A percentile compares a stretch with the other conserved stretches of the same genome.
Evolutionary conservation across 1,140 invertebrate genomes (phyloP).

Genomic region (Stegodyphus mimosarum): DNA sequence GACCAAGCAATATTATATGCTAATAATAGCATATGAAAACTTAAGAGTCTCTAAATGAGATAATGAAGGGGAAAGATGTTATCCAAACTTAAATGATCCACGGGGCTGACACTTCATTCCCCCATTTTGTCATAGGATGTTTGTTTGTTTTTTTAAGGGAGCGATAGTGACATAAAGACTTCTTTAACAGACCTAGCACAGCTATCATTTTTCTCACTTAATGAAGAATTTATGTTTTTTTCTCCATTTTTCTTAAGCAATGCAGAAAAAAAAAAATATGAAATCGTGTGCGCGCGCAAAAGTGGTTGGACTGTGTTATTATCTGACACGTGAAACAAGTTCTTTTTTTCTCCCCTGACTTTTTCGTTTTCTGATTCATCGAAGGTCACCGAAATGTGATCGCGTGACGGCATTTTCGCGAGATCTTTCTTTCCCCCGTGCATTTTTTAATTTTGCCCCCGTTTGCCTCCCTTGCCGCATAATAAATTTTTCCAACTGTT

Average conservation of each 20-base stretch:
- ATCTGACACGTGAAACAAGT: constrained; percentile 5
- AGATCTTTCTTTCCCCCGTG: constrained; percentile 3
- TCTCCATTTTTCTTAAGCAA: background rate
- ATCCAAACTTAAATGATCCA: background rate
- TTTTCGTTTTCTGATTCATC: constrained; percentile 35
- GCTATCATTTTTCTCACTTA: constrained; percentile 11
- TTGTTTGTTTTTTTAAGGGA: background rate
- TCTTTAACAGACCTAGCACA: constrained; percentile 20
- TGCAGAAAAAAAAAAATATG: background rate
- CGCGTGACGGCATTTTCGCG: constrained; percentile 25
- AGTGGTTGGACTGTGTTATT: background rate
- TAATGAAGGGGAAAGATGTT: background rate
- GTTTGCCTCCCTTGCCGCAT: background rate
- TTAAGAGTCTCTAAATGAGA: background rate
- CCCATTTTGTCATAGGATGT: background rate
- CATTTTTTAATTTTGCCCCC: background rate
- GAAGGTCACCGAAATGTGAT: constrained; percentile 51
- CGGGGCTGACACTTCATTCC: background rate
- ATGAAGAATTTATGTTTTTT: background rate
- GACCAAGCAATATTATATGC: background rate
- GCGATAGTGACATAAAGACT: constrained; percentile 22
- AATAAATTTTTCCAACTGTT: background rate
- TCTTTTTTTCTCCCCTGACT: constrained; percentile 2
- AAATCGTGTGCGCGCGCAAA: background rate
- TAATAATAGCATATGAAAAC: background rate